phyloP scores from a whole-genome alignment of 1,140 invertebrate species.

The Aethina tumida region DNA sequence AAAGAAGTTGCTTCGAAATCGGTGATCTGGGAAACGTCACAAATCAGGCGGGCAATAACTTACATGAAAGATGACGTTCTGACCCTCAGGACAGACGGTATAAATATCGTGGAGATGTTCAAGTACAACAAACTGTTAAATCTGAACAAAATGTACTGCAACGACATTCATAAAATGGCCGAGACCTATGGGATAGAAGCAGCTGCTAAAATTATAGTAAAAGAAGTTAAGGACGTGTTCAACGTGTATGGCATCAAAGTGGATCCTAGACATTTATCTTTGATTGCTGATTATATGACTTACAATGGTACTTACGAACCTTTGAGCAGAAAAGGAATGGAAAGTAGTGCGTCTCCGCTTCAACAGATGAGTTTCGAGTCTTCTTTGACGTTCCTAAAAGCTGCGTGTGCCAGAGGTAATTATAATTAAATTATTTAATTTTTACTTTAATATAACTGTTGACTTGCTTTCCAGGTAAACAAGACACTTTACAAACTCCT shows the following conservation, averaged over 20 bases:
- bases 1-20: constrained; percentile 60
- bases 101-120: constrained; percentile 61
- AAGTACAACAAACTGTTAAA: constrained; percentile 17
- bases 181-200: constrained; percentile 94
- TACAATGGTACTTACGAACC: constrained; percentile 82
- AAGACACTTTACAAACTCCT: constrained; percentile 74
- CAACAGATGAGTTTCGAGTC: constrained; percentile 99
- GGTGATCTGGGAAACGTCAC: constrained; percentile 68
- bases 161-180: constrained; percentile 89
- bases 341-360: constrained; percentile 76
- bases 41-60: constrained; percentile 75
- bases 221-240: constrained; percentile 78
- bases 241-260: constrained; percentile 93
- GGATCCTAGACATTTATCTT: constrained; percentile 82
- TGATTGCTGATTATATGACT: constrained; percentile 98
- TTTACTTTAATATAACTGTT: not conserved
- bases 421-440: constrained; percentile 5
- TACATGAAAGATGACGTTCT: constrained; percentile 47
- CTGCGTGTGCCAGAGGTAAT: constrained; percentile 60
- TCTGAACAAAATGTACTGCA: constrained; percentile 79
- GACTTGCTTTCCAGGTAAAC: constrained; percentile 40
- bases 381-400: constrained; percentile 76
- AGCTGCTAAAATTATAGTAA: constrained; percentile 78
- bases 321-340: constrained; percentile 84
- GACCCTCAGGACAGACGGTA: constrained; percentile 85